Evolutionary conservation across 1,140 invertebrate species (phyloP).

Genomic region (Neoseiulus cucumeris): DNA sequence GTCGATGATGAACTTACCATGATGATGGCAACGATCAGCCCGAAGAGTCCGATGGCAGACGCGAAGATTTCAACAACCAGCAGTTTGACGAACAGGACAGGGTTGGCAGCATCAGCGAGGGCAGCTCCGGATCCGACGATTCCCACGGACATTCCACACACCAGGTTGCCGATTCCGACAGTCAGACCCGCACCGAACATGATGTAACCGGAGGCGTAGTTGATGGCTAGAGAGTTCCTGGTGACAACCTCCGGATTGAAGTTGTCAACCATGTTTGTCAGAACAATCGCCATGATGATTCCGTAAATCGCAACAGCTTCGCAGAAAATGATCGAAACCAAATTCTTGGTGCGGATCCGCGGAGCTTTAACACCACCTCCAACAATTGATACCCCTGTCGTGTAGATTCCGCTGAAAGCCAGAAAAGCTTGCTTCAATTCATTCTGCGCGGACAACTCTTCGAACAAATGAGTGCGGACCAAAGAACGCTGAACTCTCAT

Average conservation of each 20-base stretch:
- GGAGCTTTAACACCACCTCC: slow-evolving; percentile 96
- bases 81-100: slow-evolving; percentile 85
- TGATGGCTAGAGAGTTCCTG: not conserved
- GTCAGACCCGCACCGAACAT: slow-evolving; percentile 89
- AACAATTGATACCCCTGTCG: slow-evolving; percentile 83
- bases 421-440: not conserved
- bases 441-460: not conserved
- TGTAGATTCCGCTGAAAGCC: slow-evolving; percentile 60
- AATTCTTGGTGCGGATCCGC: slow-evolving; percentile 95
- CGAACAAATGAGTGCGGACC: not conserved
- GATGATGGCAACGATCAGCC: slow-evolving; percentile 91
- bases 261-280: slow-evolving; percentile 50
- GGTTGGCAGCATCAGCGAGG: slow-evolving; percentile 81
- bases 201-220: slow-evolving; percentile 35
- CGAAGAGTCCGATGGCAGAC: slow-evolving; percentile 90
- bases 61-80: slow-evolving; percentile 96
- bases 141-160: slow-evolving; percentile 86
- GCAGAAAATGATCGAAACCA: slow-evolving; percentile 97
- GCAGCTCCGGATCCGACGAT: slow-evolving; percentile 88
- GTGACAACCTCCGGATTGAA: not conserved
- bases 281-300: slow-evolving; percentile 89
- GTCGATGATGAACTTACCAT: slow-evolving; percentile 47
- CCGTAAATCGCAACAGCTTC: slow-evolving; percentile 97
- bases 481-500: not conserved
- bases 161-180: slow-evolving; percentile 79